phyloP scores from a whole-genome alignment of 2,888 invertebrate genomes.

The Tetheella fluctuosa region DNA sequence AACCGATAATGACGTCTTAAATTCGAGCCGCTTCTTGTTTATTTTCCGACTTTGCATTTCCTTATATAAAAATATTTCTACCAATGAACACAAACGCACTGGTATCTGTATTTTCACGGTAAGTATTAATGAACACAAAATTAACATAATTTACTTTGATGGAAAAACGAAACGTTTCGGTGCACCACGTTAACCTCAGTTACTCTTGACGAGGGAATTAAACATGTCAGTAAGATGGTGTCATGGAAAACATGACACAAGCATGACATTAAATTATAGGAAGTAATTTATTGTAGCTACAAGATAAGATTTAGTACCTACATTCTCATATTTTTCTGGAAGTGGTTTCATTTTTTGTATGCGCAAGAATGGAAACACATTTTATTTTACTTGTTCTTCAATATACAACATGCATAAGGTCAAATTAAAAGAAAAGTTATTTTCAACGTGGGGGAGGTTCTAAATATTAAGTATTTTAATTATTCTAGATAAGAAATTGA shows the following conservation, averaged over 20 bases:
- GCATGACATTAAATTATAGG: background rate
- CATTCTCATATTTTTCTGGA: too few relatives aligned
- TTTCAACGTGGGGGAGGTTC: too few relatives aligned
- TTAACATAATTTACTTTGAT: background rate
- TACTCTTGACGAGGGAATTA: conserved; percentile 6
- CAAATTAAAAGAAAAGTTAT: too few relatives aligned
- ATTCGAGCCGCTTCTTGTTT: conserved; percentile 1
- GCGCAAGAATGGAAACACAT: conserved; percentile 5
- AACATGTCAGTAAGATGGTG: background rate
- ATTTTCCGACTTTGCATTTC: conserved; percentile 5
- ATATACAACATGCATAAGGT: conserved; percentile 13
- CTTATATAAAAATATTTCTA: conserved; percentile 1
- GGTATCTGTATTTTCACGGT: conserved; percentile 2
- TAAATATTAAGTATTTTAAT: too few relatives aligned
- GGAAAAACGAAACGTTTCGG: background rate
- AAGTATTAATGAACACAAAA: background rate
- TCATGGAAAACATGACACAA: too few relatives aligned
- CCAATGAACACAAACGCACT: background rate
- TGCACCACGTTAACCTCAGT: background rate
- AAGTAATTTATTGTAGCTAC: background rate
- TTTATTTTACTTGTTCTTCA: conserved; percentile 19
- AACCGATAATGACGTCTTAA: conserved; percentile 9
- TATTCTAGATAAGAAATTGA: too few relatives aligned
- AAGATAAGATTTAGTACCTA: too few relatives aligned
- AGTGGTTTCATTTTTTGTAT: conserved; percentile 23